These are phyloP conservation scores for Rhopalosiphum padi DNA, from an alignment of 1,140 invertebrate genomes.

Conservation along the genomic window DNA sequence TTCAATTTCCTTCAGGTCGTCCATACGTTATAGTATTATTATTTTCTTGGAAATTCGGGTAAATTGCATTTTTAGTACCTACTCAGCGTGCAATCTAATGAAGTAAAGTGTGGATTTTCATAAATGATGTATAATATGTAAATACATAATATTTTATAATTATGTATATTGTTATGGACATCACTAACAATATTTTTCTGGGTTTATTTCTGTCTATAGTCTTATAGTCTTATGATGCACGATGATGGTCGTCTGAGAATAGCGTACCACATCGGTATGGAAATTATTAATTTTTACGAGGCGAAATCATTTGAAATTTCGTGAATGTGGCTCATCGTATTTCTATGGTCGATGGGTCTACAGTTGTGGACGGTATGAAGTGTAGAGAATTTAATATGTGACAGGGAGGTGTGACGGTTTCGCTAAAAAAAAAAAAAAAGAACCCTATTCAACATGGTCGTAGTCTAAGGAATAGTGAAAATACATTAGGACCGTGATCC, in stretches of 20 bases:
- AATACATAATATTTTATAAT: neutral
- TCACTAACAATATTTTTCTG: neutral
- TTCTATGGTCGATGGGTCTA: too few relatives aligned
- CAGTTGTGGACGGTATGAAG: neutral
- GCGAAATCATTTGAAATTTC: neutral
- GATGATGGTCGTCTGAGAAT: neutral
- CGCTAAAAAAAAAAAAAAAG: neutral
- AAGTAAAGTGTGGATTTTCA: neutral
- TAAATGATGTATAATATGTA: neutral
- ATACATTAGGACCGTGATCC: neutral
- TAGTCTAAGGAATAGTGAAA: neutral
- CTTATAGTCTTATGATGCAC: neutral
- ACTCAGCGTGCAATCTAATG: neutral
- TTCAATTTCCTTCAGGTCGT: neutral
- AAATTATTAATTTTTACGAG: conserved; percentile 16
- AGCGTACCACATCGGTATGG: neutral
- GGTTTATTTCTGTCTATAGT: neutral
- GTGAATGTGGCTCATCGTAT: neutral
- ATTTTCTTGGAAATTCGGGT: neutral
- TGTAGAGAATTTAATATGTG: conserved; percentile 29
- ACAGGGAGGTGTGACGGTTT: neutral
- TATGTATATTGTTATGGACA: neutral
- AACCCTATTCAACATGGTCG: too few relatives aligned
- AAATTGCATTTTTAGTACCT: neutral
- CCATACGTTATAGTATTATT: neutral